Conservation (phyloP, 2,888 invertebrate genomes). For the Zaprionus obscuricornis region DNA sequence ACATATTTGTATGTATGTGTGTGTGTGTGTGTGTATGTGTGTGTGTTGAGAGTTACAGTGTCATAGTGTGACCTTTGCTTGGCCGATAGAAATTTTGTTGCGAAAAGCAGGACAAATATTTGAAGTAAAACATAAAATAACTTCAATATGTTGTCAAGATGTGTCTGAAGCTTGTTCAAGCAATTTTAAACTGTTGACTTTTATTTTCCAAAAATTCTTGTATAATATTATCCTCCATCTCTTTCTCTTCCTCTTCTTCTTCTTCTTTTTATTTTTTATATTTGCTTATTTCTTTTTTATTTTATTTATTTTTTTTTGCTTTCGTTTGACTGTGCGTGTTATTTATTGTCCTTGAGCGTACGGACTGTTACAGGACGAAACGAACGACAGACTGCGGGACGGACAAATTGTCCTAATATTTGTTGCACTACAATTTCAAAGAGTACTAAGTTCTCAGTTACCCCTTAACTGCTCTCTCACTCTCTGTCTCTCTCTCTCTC, state of each 20-base stretch:
- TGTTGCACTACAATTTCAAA: conserved; percentile 51
- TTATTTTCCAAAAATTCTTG: conserved; percentile 4
- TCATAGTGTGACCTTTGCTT: conserved; percentile 44
- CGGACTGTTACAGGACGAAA: conserved; percentile 3
- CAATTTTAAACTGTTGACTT: conserved; percentile 22
- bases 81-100: conserved; percentile 25
- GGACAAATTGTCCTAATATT: conserved; percentile 44
- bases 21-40: no score
- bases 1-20: conserved; percentile 38
- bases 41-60: no score
- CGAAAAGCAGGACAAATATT: conserved; percentile 32
- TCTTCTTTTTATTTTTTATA: no score
- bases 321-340: conserved; percentile 27
- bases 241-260: no score
- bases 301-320: neutral
- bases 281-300: no score
- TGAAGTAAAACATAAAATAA: conserved; percentile 33
- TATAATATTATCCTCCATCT: no score
- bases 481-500: conserved; percentile 20
- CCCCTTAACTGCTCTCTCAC: conserved; percentile 36
- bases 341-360: conserved; percentile 33
- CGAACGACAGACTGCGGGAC: conserved; percentile 1
- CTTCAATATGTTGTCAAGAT: conserved; percentile 39
- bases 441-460: neutral
- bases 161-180: conserved; percentile 6